A percentile compares a stretch with the other conserved stretches of the same genome.
These are phyloP conservation scores for Oedothorax gibbosus DNA, from an alignment of 1,140 invertebrate genomes.

Conservation along the genomic window DNA sequence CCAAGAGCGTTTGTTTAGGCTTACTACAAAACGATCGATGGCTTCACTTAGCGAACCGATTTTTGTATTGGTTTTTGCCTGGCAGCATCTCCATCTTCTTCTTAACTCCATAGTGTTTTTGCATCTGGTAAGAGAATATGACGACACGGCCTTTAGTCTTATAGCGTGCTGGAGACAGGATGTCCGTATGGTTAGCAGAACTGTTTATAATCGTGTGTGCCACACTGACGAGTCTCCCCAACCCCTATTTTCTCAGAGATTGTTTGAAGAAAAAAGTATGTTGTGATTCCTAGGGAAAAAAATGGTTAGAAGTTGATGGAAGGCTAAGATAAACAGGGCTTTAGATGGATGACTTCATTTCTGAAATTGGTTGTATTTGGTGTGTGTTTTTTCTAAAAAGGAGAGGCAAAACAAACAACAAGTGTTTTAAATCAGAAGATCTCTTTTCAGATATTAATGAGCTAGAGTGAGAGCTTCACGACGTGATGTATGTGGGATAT, in stretches of 20 bases:
- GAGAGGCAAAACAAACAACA: no score
- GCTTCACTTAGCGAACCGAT: no score
- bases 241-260: background rate
- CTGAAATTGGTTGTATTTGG: background rate
- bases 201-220: slow-evolving; percentile 33
- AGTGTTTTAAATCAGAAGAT: no score
- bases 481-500: background rate
- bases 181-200: slow-evolving; percentile 40
- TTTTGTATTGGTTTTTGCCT: no score
- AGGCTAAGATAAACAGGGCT: background rate
- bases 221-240: slow-evolving; percentile 22
- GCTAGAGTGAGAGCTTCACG: no score
- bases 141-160: background rate
- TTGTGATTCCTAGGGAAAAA: no score
- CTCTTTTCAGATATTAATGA: no score
- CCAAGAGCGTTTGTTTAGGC: no score
- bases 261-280: slow-evolving; percentile 15
- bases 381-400: background rate
- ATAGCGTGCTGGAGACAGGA: slow-evolving; percentile 44
- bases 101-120: background rate
- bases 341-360: background rate
- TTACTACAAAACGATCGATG: no score
- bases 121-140: slow-evolving; percentile 37
- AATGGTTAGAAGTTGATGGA: slow-evolving; percentile 2
- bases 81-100: no score